phyloP scores from a whole-genome alignment of 2,888 invertebrate genomes.

The Metacarcinus magister region DNA sequence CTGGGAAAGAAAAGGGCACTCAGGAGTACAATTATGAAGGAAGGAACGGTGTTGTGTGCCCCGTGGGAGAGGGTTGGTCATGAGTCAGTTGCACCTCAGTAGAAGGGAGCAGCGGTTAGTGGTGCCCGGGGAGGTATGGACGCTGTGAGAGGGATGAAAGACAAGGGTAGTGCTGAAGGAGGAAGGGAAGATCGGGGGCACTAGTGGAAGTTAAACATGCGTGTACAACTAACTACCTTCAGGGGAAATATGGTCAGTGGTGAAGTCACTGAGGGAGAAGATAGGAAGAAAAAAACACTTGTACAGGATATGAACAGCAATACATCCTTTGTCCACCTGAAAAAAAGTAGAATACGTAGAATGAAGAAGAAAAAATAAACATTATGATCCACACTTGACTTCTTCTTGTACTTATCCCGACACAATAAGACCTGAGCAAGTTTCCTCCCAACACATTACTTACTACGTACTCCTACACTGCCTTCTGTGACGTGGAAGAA shows the following conservation, averaged over 20 bases:
- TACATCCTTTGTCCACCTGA: neutral
- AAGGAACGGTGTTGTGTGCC: neutral
- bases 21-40: neutral
- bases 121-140: neutral
- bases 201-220: neutral
- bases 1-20: neutral
- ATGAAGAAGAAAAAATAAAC: neutral
- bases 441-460: neutral
- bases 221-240: neutral
- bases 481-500: constrained; percentile 23
- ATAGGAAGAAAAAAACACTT: neutral
- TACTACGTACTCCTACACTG: neutral
- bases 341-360: neutral
- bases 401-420: neutral
- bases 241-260: too few relatives aligned
- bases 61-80: too few relatives aligned
- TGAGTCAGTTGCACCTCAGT: neutral
- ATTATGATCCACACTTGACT: neutral
- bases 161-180: neutral
- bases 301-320: neutral
- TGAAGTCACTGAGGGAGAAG: too few relatives aligned
- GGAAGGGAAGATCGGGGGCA: neutral
- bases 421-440: neutral
- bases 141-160: neutral
- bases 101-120: neutral